Evolutionary conservation across 2,797 vertebrate species (phyloP).

Genomic region (Danio kyathit): DNA sequence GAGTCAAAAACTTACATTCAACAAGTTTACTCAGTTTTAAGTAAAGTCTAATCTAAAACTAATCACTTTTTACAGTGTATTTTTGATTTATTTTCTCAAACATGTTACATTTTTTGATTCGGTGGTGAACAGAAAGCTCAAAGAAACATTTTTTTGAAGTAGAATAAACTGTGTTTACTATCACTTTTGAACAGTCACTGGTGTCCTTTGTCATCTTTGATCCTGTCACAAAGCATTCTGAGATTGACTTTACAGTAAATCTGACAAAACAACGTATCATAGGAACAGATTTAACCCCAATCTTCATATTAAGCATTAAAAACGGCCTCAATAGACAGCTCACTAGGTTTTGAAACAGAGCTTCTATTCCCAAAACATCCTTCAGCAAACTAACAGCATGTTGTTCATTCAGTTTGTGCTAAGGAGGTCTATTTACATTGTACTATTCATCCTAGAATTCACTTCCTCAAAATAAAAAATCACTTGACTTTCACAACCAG

Average conservation of each 20-base stretch:
- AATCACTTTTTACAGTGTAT: no score
- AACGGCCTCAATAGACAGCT: not conserved
- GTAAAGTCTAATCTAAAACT: no score
- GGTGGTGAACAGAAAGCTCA: not conserved
- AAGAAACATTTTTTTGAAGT: no score
- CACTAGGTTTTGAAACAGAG: slow-evolving; percentile 3
- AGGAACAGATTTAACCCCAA: not conserved
- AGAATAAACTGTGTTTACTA: not conserved
- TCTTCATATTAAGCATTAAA: not conserved
- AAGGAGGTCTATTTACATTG: slow-evolving; percentile 10
- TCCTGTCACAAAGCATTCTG: not conserved
- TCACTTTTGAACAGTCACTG: not conserved
- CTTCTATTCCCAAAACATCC: not conserved
- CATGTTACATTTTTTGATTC: no score
- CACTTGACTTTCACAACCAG: slow-evolving; percentile 10
- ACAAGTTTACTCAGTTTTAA: no score
- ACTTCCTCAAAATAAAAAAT: not conserved
- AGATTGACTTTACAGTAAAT: not conserved
- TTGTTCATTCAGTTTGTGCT: not conserved
- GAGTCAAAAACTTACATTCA: no score
- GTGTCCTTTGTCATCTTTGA: not conserved
- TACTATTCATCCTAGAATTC: not conserved
- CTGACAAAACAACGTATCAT: not conserved
- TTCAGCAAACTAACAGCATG: not conserved
- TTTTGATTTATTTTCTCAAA: no score